phyloP scores from a whole-genome alignment of 2,113 vertebrate species.

The Microtus ochrogaster region DNA sequence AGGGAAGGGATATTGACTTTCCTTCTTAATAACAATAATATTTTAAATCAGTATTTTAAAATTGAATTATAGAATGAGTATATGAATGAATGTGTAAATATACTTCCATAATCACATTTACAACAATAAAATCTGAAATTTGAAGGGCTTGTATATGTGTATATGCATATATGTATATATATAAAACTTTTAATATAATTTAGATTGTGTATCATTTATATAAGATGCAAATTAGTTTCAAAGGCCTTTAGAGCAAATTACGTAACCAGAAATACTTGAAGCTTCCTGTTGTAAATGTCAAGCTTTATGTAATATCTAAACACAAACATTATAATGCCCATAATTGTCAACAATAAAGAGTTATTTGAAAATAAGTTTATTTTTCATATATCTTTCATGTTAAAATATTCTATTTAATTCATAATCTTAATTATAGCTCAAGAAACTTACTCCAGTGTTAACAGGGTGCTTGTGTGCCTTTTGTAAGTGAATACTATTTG shows the following conservation, averaged over 20 bases:
- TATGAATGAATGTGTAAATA: not conserved
- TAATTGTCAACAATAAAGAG: not conserved
- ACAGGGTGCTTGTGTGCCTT: not conserved
- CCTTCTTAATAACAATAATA: not conserved
- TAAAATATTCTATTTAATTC: not conserved
- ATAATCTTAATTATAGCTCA: constrained; percentile 3
- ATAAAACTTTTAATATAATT: not conserved
- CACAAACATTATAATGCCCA: not conserved
- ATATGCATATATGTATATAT: not conserved
- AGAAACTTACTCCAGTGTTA: not conserved
- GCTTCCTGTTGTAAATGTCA: not conserved
- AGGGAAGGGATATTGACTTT: not conserved
- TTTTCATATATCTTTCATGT: not conserved
- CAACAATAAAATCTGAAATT: not conserved
- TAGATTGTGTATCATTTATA: not conserved
- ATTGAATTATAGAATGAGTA: not conserved
- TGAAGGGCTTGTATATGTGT: not conserved
- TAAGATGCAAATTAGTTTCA: not conserved
- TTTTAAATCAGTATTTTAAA: not conserved
- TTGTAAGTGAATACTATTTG: not conserved
- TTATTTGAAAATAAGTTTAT: constrained; percentile 11
- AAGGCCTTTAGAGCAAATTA: not conserved
- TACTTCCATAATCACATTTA: not conserved
- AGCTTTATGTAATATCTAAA: not conserved
- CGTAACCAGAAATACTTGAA: not conserved